These are phyloP conservation scores for Cololabis saira DNA, from an alignment of 2,113 vertebrate genomes.

Conservation along the genomic window DNA sequence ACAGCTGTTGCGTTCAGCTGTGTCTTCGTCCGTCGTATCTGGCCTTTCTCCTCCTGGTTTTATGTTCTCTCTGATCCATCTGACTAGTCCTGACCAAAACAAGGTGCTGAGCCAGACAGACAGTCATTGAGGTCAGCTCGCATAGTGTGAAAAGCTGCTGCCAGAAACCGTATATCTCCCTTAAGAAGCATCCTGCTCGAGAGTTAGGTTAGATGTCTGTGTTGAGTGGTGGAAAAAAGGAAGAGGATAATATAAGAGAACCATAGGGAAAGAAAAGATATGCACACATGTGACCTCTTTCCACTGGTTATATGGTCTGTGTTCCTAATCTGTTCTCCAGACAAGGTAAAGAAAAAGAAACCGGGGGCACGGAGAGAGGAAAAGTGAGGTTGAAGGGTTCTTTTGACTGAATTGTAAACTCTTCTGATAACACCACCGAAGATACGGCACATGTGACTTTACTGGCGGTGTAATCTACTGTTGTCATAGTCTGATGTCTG, in stretches of 20 bases:
- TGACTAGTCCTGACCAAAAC: conserved; percentile 12
- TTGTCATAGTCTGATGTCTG: not conserved
- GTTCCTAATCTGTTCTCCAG: conserved; percentile 59
- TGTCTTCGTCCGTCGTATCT: not conserved
- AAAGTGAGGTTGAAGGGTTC: conserved; percentile 1
- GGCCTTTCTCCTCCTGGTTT: not conserved
- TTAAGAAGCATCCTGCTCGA: not conserved
- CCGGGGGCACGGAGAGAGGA: not conserved
- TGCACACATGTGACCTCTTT: conserved; percentile 38
- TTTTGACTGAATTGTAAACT: not conserved
- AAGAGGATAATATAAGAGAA: conserved; percentile 13
- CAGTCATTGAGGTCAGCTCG: conserved; percentile 28
- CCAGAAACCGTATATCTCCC: conserved; percentile 31
- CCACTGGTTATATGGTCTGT: not conserved
- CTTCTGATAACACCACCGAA: not conserved
- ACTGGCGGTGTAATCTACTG: not conserved
- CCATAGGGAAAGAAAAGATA: conserved; percentile 23
- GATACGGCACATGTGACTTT: not conserved
- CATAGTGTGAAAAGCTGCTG: conserved; percentile 15
- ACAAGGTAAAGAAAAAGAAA: conserved; percentile 26
- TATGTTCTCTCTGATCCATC: conserved; percentile 7
- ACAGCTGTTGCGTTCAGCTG: not conserved
- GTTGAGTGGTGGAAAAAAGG: conserved; percentile 31
- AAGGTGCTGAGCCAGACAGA: conserved; percentile 22
- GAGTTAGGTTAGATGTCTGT: not conserved